Base-by-base conservation (phyloP, 2,797 vertebrate genomes). In the Pogonophryne albipinna region DNA sequence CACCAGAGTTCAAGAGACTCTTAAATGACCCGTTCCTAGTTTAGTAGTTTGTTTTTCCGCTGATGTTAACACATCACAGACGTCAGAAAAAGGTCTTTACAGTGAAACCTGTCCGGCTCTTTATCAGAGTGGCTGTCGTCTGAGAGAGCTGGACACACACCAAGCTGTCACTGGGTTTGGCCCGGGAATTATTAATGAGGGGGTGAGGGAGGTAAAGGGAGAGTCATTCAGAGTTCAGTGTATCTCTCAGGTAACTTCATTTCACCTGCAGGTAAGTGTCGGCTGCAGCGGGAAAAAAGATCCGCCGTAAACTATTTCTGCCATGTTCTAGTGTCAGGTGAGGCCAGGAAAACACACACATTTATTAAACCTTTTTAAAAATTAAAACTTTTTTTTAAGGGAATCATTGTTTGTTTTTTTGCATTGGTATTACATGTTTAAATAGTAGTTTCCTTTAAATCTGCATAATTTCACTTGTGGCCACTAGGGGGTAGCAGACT, bases 111-210 rank as follows among this genome's bases (percentile, higher is more conserved):
- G 52, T 52, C 38, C 53, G 0, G 2, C 15, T 51, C 16, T 44
- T 56, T n/a, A 55, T 60, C 66, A 19, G 55, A 10, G 53, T 56
- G 74, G 89, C 83, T 90, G 85, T 91, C 71, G 87, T 87, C 58
- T 76, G 63, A 20, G 3, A 51, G 57, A 23, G 66, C 67, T 58
- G 67, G 74, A 81, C 38, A 23, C 92, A 60, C 57, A 16, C 91
- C 78, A 79, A 92, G 52, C 89, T 95, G 94, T 95, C 95, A 96
- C 34, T 38, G 34, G 2, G 34, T 38, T 96, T 95, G 95, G 95
- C 95, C 95, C 92, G 94, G 93, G 94, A 95, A 96, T 96, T 96
- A 97, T 96, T 96, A 94, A 97, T 97, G 96, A 94, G 91, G 95
- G 92, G 91, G 94, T 94, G 95, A 86, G 14, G n/a, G n/a, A n/a